Base-by-base conservation (phyloP, 2,113 vertebrate genomes). In the Mungos mungo region DNA sequence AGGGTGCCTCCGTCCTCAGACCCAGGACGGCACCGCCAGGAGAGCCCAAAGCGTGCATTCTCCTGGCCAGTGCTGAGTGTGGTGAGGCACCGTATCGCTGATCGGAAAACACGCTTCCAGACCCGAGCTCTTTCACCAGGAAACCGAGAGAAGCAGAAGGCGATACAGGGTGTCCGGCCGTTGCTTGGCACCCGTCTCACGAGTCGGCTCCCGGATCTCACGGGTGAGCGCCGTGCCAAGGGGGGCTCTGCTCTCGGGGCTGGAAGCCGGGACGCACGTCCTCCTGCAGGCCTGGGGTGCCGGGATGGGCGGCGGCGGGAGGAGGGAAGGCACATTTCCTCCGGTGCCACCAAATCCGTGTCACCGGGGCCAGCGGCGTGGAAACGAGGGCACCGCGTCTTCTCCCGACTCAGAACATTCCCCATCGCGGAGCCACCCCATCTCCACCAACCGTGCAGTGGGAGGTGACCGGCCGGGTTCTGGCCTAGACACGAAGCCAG, bases 81-180 rank as follows among this genome's bases (percentile, higher is more conserved):
- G 8, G 38, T 3, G 35, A 54, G 72, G 12, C 33, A 4, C 35
- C 7, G 0, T 5, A 3, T 7, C 1, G 4, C 29, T 1, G 3
- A 21, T 27, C 31, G 14, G 74, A 19, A 35, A 19, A 19, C 66
- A 1, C 0, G 3, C 57, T 4, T 50, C 27, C 60, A 50, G 76
- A 5, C 16, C 4, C 0, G 41, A 16, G 47, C 5, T 0, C 15
- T 19, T 18, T 23, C 35, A 18, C 11, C 4, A 52, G 45, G n/a
- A 16, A 65, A 33, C 74, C 2, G 2, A 66, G 27, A 71, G 57
- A 2, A 2, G 35, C 25, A 25, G 1, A 21, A 19, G 14, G 4
- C 0, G 0, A 3, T 10, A 5, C 2, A 2, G 10, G 15, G 8
- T 9, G 0, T 16, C 23, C 3, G 7, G 27, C 6, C 0, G 38